Evolutionary conservation across 2,888 invertebrate species (phyloP).

Genomic region (Chesias legatella): DNA sequence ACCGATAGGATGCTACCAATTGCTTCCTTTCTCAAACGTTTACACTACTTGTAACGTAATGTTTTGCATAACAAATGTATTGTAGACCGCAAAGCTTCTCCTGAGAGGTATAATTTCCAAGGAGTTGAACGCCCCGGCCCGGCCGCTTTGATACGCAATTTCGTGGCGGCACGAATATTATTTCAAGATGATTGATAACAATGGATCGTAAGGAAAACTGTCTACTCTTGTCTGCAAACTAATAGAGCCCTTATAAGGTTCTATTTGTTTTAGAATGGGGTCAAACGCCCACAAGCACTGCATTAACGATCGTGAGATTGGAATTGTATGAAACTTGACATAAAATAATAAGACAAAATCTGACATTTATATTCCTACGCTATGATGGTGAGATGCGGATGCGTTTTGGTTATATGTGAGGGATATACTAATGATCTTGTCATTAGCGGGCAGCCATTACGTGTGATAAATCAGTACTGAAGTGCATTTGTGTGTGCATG

Average conservation of each 20-base stretch:
- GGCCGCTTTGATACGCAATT: slow-evolving; percentile 25
- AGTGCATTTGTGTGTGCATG: slow-evolving; percentile 23
- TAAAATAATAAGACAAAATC: slow-evolving; percentile 38
- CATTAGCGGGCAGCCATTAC: slow-evolving; percentile 19
- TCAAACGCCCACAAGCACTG: slow-evolving; percentile 52
- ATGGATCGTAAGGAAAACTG: slow-evolving; percentile 46
- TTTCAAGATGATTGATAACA: slow-evolving; percentile 33
- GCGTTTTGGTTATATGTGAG: slow-evolving; percentile 6
- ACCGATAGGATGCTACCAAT: slow-evolving; percentile 46
- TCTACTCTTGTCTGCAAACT: slow-evolving; percentile 43
- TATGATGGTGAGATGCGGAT: slow-evolving; percentile 9
- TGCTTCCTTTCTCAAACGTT: slow-evolving; percentile 49
- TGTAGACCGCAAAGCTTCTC: slow-evolving; percentile 24
- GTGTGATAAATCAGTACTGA: slow-evolving; percentile 22
- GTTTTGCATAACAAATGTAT: slow-evolving; percentile 39
- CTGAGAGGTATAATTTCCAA: slow-evolving; percentile 27
- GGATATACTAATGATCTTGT: slow-evolving; percentile 7
- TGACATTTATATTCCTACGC: slow-evolving; percentile 15
- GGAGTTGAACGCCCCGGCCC: slow-evolving; percentile 27
- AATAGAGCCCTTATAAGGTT: slow-evolving; percentile 61
- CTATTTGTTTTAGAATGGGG: slow-evolving; percentile 47
- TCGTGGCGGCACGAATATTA: slow-evolving; percentile 27
- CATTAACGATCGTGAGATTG: slow-evolving; percentile 55
- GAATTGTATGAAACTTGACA: slow-evolving; percentile 42
- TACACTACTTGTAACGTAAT: slow-evolving; percentile 40